These are phyloP conservation scores for Xyrichtys novacula DNA, from an alignment of 2,797 vertebrate species.

Conservation along the genomic window DNA sequence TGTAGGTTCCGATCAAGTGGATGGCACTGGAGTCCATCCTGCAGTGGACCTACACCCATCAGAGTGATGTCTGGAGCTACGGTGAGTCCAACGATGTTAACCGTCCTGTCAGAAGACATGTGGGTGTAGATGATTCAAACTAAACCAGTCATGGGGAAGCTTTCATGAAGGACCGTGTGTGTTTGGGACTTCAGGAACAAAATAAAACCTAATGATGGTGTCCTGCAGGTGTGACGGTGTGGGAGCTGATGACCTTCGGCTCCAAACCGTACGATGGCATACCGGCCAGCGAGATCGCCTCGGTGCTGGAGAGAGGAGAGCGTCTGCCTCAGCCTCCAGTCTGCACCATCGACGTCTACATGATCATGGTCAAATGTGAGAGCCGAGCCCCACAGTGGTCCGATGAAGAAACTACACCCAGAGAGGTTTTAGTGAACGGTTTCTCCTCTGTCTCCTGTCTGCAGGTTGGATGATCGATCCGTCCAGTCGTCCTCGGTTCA, in stretches of 20 bases:
- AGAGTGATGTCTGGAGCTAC: conserved; percentile 98
- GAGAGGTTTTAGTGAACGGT: too few relatives aligned
- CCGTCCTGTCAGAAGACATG: too few relatives aligned
- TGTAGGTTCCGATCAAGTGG: conserved; percentile 97
- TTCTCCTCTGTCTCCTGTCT: neutral
- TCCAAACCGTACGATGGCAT: conserved; percentile 94
- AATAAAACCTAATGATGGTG: neutral
- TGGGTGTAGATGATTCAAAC: too few relatives aligned
- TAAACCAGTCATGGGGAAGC: too few relatives aligned
- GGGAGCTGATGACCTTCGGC: conserved; percentile 98
- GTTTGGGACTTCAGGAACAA: too few relatives aligned
- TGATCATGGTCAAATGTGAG: conserved; percentile 99
- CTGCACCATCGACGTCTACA: conserved; percentile 97
- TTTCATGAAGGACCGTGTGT: too few relatives aligned
- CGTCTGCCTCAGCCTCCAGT: conserved; percentile 93
- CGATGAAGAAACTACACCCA: too few relatives aligned
- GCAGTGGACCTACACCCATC: conserved; percentile 95
- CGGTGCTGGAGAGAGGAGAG: conserved; percentile 92
- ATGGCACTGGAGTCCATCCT: conserved; percentile 98
- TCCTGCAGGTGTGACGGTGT: conserved; percentile 90
- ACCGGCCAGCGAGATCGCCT: conserved; percentile 90
- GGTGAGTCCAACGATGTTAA: conserved; percentile 87
- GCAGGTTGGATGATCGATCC: conserved; percentile 98
- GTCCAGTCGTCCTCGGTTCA: conserved; percentile 92
- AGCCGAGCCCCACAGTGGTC: neutral